Base-by-base conservation (phyloP, 2,113 vertebrate species). In the Embiotoca jacksoni region DNA sequence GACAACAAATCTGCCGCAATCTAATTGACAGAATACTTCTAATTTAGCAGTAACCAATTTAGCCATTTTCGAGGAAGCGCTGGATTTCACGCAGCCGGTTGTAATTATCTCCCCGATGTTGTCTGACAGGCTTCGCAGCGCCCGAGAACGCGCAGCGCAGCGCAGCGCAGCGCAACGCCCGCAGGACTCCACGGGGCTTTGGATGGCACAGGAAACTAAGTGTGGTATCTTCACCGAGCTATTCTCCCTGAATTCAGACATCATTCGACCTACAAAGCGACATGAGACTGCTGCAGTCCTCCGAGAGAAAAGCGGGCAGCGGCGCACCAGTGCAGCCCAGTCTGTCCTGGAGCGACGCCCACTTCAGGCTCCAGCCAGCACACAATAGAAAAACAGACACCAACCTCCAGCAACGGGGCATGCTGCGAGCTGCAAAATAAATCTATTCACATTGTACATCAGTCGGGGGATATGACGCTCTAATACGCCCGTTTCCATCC, bases 291-390 rank as follows among this genome's bases (percentile, higher is more conserved):
- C 89, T 77, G 88, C 91, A 90, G 87, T 91, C 88, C 87, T 75
- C 74, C 71, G 79, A 87, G 79, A 78, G 84, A 77, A 92, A 90
- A 92, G 88, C 91, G 89, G 93, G 93, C 80, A 88, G 91, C 86
- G 81, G 76, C 82, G 83, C 73, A 32, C 81, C 83, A 14, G 75
- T 85, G 85, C 85, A 90, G 85, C 88, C 89, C 91, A 66, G 91
- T 71, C 78, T 88, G 91, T 91, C 92, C 91, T 88, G 90, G 87
- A 94, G 90, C 92, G 93, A 94, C 94, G 93, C 94, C 94, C 94
- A 94, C 91, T 93, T 92, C 91, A 91, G 91, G 86, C 88, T 90
- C 63, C 89, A 75, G 84, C 88, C 85, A 83, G 84, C 86, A 91
- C 89, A 94, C 92, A 93, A 94, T 91, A 70, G 92, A 89, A 77